Conservation (phyloP, 2,888 invertebrate genomes). For the Odontocerum albicorne region DNA sequence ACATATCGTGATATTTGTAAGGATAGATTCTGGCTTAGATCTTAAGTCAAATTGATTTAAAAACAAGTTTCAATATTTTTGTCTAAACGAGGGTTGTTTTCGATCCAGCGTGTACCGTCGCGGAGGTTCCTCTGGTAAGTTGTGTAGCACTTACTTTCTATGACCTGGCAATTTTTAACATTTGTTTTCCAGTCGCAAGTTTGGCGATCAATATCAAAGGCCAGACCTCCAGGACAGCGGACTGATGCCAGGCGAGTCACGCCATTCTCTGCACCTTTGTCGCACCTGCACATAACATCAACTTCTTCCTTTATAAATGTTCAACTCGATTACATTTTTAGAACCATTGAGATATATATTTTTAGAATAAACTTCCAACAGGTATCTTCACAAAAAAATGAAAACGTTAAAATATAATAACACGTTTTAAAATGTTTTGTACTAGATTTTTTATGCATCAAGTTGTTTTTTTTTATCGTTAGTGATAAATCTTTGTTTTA, state of each 20-base stretch:
- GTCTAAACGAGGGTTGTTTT: not conserved
- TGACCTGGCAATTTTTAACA: conserved; percentile 92
- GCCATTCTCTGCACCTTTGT: conserved; percentile 86
- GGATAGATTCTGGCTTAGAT: not conserved
- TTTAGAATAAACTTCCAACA: too few relatives aligned
- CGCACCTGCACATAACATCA: conserved; percentile 74
- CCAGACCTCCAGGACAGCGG: conserved; percentile 86
- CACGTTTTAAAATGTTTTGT: too few relatives aligned
- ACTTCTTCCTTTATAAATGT: conserved; percentile 15
- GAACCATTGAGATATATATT: too few relatives aligned
- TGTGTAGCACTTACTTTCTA: conserved; percentile 82
- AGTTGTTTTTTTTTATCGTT: too few relatives aligned
- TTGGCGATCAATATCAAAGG: conserved; percentile 92
- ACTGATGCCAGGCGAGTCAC: conserved; percentile 86
- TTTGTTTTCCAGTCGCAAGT: conserved; percentile 96
- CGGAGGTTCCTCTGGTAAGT: conserved; percentile 10
- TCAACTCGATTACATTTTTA: too few relatives aligned
- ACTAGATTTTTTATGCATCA: too few relatives aligned
- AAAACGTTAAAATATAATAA: too few relatives aligned
- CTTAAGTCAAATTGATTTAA: too few relatives aligned
- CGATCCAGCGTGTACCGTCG: conserved; percentile 1
- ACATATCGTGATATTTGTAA: not conserved
- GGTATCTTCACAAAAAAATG: too few relatives aligned
- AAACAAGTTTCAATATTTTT: too few relatives aligned
- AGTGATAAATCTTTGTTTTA: too few relatives aligned